Evolutionary conservation across 1,140 invertebrate genomes (phyloP), one percentile per base, ranked within the genome.

Genomic region (Anoplolepis gracilipes): DNA sequence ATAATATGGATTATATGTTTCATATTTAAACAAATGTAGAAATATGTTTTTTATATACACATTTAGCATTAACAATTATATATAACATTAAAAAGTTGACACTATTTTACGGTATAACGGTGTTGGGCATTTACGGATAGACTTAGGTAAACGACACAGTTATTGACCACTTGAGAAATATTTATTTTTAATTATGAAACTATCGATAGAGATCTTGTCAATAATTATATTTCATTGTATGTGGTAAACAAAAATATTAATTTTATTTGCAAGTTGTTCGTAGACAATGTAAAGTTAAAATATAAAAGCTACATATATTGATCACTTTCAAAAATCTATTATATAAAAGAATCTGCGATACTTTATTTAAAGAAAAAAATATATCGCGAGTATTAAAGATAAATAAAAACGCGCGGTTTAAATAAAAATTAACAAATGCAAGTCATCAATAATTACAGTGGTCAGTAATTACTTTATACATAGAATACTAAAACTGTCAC

Each of bases 401-500:
- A 57, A 72, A n/a, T 28, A 25, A 77, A 25, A 16, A 65, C n/a
- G 49, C 42, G 13, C 16, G 75, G 25, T 16, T 8, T 76, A 49
- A 67, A 10, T 78, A 19, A 30, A 33, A 72, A 70, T n/a, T 72
- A 16, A 25, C 42, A 22, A 78, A 33, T 11, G 62, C 62, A 69
- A 79, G 67, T 55, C 64, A 49, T 79, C 78, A 82, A 73, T 72
- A 59, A 81, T 70, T 25, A 22, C 33, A 72, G 25, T 81, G 77
- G 65, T 42, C 64, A 70, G 65, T 59, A 33, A 81, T 30, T 61
- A 55, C 3, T 69, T 28, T 49, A 30, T 19, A 73, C 46, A 39
- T 82, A 82, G 67, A 82, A 62, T 73, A 61, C n/a, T 82, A 6
- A 82, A 82, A 82, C 78, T 81, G 53, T 82, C 67, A 82, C 39